phyloP scores from a whole-genome alignment of 2,113 vertebrate genomes.

The Lasiurus cinereus region DNA sequence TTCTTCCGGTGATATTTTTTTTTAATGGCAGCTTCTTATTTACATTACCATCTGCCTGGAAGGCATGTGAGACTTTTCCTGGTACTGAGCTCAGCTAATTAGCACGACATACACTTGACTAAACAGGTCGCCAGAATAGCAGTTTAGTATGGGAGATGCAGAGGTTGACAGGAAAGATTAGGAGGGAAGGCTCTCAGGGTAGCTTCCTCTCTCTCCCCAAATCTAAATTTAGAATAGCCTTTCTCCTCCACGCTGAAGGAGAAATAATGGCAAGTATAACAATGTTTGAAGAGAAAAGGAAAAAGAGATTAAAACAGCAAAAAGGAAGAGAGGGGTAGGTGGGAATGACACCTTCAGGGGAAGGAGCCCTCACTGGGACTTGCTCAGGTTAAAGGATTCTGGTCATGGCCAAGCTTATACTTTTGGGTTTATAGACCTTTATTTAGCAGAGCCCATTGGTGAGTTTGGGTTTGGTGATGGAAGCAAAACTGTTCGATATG shows the following conservation, averaged over 20 bases:
- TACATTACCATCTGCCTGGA: conserved; percentile 28
- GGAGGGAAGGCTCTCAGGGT: not conserved
- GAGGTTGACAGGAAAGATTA: conserved; percentile 1
- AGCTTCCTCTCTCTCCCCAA: not conserved
- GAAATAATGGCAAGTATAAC: not conserved
- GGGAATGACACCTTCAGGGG: not conserved
- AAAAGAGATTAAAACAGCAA: not conserved
- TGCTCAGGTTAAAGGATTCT: not conserved
- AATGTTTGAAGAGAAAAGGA: not conserved
- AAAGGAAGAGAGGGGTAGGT: not conserved
- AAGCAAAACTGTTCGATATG: not conserved
- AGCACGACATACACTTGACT: not conserved
- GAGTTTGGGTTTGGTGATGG: not conserved
- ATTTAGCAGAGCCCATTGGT: not conserved
- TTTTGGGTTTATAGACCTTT: not conserved
- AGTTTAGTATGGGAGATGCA: not conserved
- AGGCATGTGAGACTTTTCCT: conserved; percentile 61
- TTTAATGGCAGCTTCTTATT: conserved; percentile 64
- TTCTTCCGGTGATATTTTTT: not conserved
- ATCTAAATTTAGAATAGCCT: not conserved
- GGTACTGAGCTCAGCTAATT: conserved; percentile 39
- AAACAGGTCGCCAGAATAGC: not conserved
- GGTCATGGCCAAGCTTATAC: not conserved
- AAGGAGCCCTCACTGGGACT: not conserved
- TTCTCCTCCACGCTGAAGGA: conserved; percentile 33